Evolutionary conservation across 2,113 vertebrate species (phyloP).

Genomic region (Phalacrocorax pelagicus): DNA sequence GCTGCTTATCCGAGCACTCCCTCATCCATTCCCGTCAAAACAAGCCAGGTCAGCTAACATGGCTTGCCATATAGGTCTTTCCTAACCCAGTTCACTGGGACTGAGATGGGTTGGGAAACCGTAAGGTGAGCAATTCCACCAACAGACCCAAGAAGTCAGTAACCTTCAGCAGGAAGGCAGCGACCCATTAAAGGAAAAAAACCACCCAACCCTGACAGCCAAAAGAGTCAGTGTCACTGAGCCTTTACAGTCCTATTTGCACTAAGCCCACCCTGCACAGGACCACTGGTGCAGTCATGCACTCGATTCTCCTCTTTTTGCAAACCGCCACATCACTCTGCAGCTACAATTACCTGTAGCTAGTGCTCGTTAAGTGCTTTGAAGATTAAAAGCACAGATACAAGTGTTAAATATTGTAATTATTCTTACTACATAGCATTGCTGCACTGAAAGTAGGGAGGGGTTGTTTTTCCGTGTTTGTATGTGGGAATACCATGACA

Average conservation of each 20-base stretch:
- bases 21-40: background rate
- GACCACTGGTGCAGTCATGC: background rate
- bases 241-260: background rate
- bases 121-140: background rate
- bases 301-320: background rate
- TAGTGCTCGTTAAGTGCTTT: constrained; percentile 36
- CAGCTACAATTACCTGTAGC: constrained; percentile 39
- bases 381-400: constrained; percentile 64
- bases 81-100: background rate
- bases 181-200: accelerated
- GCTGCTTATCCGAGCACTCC: background rate
- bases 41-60: background rate
- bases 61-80: background rate
- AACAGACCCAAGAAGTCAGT: background rate
- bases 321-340: constrained; percentile 12
- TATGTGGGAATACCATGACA: constrained; percentile 62
- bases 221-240: accelerated
- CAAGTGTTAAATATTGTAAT: constrained; percentile 68
- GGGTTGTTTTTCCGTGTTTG: constrained; percentile 44
- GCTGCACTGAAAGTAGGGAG: constrained; percentile 47
- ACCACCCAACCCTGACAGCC: background rate
- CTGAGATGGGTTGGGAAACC: background rate
- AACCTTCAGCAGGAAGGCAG: background rate
- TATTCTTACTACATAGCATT: constrained; percentile 55
- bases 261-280: background rate